These are phyloP conservation scores for Emys orbicularis DNA, from an alignment of 2,797 vertebrate species.

Conservation along the genomic window DNA sequence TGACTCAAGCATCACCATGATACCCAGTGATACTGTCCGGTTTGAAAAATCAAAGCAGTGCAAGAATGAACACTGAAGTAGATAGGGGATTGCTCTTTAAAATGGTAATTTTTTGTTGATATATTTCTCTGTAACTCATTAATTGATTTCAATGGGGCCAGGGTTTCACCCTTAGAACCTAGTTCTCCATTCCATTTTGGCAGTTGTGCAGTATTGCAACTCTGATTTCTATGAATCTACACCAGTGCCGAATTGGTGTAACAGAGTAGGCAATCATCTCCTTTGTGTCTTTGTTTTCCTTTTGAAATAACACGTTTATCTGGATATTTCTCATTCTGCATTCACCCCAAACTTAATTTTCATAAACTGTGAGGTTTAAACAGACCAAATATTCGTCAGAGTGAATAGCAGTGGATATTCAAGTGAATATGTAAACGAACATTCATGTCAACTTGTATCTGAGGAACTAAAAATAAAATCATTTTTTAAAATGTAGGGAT, in stretches of 20 bases:
- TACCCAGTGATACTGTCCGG: background rate
- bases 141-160: background rate
- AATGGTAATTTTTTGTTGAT: background rate
- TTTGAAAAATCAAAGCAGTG: background rate
- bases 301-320: background rate
- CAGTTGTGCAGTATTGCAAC: background rate
- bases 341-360: background rate
- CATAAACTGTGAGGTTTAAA: background rate
- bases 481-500: background rate
- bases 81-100: background rate
- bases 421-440: background rate
- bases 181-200: background rate
- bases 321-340: background rate
- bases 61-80: background rate
- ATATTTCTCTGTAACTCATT: background rate
- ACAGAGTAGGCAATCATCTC: fast-evolving
- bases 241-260: background rate
- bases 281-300: background rate
- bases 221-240: background rate
- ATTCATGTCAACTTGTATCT: background rate
- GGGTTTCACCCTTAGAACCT: background rate
- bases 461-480: background rate
- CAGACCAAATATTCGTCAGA: background rate
- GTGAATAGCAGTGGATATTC: background rate
- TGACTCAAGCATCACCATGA: background rate